Percentiles rank a stretch among this genome's conserved stretches.
Evolutionary conservation across 1,140 invertebrate species (phyloP).

Genomic region (Bombus confusus): DNA sequence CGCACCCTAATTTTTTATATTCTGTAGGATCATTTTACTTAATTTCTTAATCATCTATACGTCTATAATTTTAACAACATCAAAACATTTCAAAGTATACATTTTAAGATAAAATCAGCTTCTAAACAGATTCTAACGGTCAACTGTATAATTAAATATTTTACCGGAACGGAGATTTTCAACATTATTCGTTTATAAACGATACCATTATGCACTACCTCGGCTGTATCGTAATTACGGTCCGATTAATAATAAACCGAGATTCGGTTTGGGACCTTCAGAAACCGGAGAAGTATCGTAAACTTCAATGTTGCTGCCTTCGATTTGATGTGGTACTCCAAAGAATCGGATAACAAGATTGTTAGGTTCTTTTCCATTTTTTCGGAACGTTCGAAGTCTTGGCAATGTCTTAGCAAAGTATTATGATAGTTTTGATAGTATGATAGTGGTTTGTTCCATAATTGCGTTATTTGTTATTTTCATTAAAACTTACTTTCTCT

Average conservation of each 20-base stretch:
- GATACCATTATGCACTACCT: neutral
- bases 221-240: constrained; percentile 7
- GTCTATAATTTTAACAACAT: neutral
- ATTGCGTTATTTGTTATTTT: too few relatives aligned
- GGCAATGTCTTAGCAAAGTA: too few relatives aligned
- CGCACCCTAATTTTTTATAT: neutral
- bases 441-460: too few relatives aligned
- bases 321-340: too few relatives aligned
- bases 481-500: too few relatives aligned
- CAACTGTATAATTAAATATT: neutral
- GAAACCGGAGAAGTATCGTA: neutral
- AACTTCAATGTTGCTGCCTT: neutral
- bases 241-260: neutral
- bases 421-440: too few relatives aligned
- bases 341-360: too few relatives aligned
- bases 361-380: too few relatives aligned
- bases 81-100: neutral
- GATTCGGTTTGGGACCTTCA: neutral
- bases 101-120: neutral
- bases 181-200: neutral
- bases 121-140: neutral
- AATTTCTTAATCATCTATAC: neutral
- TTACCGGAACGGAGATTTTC: neutral
- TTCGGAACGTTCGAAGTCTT: too few relatives aligned
- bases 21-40: neutral